phyloP scores from a whole-genome alignment of 1,140 invertebrate genomes.

The Orussus abietinus region DNA sequence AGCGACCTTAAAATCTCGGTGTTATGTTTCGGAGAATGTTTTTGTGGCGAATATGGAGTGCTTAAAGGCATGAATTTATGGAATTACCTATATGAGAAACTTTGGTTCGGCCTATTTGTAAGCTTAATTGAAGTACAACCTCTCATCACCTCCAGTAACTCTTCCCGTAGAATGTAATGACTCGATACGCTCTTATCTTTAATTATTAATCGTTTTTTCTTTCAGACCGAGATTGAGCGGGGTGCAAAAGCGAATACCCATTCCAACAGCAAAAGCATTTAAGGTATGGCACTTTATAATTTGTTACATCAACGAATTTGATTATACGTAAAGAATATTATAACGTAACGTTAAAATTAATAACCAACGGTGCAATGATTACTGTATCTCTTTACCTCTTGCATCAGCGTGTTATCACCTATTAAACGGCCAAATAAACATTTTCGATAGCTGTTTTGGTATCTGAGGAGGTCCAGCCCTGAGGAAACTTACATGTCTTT shows the following conservation, averaged over 20 bases:
- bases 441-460: too few species aligned
- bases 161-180: conserved; percentile 14
- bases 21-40: not conserved
- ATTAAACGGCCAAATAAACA: too few species aligned
- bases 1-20: too few species aligned
- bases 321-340: too few species aligned
- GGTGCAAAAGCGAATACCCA: conserved; percentile 16
- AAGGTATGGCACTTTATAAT: conserved; percentile 22
- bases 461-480: too few species aligned
- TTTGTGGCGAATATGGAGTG: not conserved
- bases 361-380: not conserved
- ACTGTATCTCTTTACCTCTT: too few species aligned
- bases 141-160: conserved; percentile 40
- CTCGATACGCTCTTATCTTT: conserved; percentile 2
- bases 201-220: conserved; percentile 22
- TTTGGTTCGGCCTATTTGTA: conserved; percentile 20
- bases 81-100: conserved; percentile 19
- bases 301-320: conserved; percentile 2
- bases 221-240: conserved; percentile 27
- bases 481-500: too few species aligned
- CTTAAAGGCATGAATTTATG: conserved; percentile 3
- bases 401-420: too few species aligned
- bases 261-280: conserved; percentile 14
- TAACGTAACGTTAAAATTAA: conserved; percentile 1
- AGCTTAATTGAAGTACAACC: conserved; percentile 24